Evolutionary conservation across 2,113 vertebrate genomes (phyloP), one percentile per base, ranked within the genome.

Genomic region (Perca fluviatilis): DNA sequence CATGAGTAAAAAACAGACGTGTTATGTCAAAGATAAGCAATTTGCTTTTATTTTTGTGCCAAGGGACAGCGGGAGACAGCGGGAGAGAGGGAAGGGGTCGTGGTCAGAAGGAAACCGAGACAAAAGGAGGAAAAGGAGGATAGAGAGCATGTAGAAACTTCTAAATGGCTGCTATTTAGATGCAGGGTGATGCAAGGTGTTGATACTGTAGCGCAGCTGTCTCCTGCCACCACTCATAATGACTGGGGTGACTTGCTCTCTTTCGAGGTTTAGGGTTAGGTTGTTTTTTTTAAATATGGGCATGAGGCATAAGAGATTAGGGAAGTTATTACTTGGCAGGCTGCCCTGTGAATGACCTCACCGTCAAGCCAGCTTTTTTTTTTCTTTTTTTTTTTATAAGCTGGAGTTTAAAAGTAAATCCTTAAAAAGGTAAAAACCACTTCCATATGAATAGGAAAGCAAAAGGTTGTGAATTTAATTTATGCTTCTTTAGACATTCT

Each of bases 301-400:
- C 70, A 82, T n/a, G 27, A 70, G 74, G 77, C 79, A 75, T 49
- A 78, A 66, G 78, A n/a, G 79, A 88, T 82, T 74, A 77, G 77
- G 73, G 71, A 70, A 74, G 86, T 80, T 89, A 89, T 88, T 88
- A 88, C 77, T 74, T 89, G 88, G 73, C 86, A 83, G 78, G 23
- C 63, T 70, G 76, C 82, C 79, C 66, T 76, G 77, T 54, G 58
- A 66, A 64, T 73, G 79, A 87, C 66, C 80, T 84, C 75, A 74
- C 75, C 80, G 84, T 87, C 82, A 86, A 80, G 49, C 25, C 47
- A 43, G 40, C 40, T 43, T 43, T 10, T 2, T 69, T 21, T 77
- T 60, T 61, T 77, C 50, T 65, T 67, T 79, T 53, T 49, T 79
- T n/a, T n/a, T n/a, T n/a, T n/a, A n/a, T 74, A 60, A 78, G 66